phyloP scores from a whole-genome alignment of 2,888 invertebrate genomes.

The Gastracanthus pulcherrimus region DNA sequence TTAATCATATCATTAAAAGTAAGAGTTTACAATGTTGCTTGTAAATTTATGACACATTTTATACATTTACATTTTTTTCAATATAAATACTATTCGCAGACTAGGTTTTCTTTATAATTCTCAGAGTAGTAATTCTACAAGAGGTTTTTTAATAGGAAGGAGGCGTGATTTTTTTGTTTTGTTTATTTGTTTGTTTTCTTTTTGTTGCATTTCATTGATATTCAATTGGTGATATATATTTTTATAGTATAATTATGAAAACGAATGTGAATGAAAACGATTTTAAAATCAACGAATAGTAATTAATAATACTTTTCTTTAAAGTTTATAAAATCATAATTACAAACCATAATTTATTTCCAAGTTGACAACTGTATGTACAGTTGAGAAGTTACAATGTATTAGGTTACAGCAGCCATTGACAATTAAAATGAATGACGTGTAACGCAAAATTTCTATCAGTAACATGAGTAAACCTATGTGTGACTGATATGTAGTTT shows the following conservation, averaged over 20 bases:
- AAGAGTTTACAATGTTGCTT: too few species aligned
- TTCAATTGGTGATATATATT: conserved; percentile 1
- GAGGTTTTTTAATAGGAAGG: too few species aligned
- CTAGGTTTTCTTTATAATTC: too few species aligned
- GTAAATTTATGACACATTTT: too few species aligned
- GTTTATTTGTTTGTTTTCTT: background rate
- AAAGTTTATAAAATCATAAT: background rate
- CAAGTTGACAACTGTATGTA: too few species aligned
- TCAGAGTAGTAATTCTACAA: too few species aligned
- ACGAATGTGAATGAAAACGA: background rate
- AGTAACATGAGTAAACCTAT: conserved; percentile 15
- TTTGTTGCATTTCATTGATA: background rate
- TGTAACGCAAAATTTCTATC: conserved; percentile 25
- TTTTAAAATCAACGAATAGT: background rate
- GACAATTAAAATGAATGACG: background rate
- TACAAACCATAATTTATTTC: too few species aligned
- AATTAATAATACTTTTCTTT: background rate
- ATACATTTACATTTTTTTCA: too few species aligned
- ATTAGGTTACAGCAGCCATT: conserved; percentile 5
- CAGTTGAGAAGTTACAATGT: background rate
- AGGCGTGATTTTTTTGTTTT: too few species aligned
- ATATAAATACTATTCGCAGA: too few species aligned
- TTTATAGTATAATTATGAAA: background rate
- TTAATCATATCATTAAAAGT: too few species aligned
- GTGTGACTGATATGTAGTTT: conserved; percentile 17